Evolutionary conservation across 2,113 vertebrate species (phyloP).

Genomic region (Zapus hudsonius): DNA sequence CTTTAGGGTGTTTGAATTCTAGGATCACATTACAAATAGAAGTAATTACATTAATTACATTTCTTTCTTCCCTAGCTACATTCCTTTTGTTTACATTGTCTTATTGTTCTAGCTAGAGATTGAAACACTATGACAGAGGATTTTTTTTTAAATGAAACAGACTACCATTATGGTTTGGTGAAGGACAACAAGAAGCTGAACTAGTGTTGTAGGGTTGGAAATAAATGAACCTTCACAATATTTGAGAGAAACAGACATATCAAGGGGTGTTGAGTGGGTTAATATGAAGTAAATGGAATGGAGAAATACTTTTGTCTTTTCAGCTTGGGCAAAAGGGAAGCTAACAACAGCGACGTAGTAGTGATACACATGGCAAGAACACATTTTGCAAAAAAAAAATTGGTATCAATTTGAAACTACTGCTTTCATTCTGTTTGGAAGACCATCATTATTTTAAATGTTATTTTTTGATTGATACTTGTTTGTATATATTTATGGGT

Average conservation of each 20-base stretch:
- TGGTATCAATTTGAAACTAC: not conserved
- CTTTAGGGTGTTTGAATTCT: no score
- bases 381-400: not conserved
- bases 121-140: no score
- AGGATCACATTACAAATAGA: no score
- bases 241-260: not conserved
- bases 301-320: not conserved
- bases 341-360: not conserved
- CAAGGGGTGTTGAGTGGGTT: not conserved
- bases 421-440: not conserved
- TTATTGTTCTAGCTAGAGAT: no score
- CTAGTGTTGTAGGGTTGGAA: not conserved
- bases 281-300: not conserved
- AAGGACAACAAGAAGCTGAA: not conserved
- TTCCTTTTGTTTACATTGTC: no score
- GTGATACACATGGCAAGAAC: not conserved
- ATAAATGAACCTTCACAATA: not conserved
- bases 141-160: not conserved
- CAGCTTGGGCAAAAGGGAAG: not conserved
- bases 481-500: not conserved
- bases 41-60: no score
- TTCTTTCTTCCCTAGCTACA: no score
- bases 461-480: not conserved
- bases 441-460: not conserved
- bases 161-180: not conserved